Base-by-base conservation (phyloP, 1,140 invertebrate genomes). In the Papilio polyxenes region DNA sequence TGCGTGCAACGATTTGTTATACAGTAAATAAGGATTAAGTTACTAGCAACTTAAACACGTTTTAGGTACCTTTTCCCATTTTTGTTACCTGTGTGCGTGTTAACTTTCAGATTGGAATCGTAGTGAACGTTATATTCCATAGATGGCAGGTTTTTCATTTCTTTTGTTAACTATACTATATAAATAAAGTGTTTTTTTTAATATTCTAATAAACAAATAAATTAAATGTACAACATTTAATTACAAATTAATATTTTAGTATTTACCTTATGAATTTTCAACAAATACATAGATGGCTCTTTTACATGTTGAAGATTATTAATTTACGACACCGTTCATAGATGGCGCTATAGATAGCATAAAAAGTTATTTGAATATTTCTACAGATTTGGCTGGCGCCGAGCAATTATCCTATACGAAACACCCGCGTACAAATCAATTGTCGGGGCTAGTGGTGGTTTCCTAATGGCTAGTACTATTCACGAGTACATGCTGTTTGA, bases 351-450 rank as follows among this genome's bases (percentile, higher is more conserved):
- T 1, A 6, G 7, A 6, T 77, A 77, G 40, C 81, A 23, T 75
- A 48, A 40, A 74, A 82, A 69, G 2, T 1, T 62, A 44, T 72
- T 84, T 84, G 84, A 69, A 59, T 51, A 75, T 76, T 81, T 86
- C 83, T 56, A 88, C 92, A 96, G 95, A 88, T 94, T 94, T 87
- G 92, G 92, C 48, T 96, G 95, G 95, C 86, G 87, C 15, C 91
- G 92, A 82, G 89, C 91, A 0, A 89, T 95, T 7, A 89, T 95
- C 75, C 89, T 95, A 37, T 95, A 95, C 85, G 95, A 96, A 81
- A 92, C 92, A 0, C 90, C 94, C 82, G 93, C 92, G 0, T 95
- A 94, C 78, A 83, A 89, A 17, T 87, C 85, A 76, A 87, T 92
- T 11, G 94, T 93, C 1, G 95, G 95, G 4, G 79, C 86, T n/a